phyloP scores from a whole-genome alignment of 2,113 vertebrate genomes.

The Elephantulus edwardii region DNA sequence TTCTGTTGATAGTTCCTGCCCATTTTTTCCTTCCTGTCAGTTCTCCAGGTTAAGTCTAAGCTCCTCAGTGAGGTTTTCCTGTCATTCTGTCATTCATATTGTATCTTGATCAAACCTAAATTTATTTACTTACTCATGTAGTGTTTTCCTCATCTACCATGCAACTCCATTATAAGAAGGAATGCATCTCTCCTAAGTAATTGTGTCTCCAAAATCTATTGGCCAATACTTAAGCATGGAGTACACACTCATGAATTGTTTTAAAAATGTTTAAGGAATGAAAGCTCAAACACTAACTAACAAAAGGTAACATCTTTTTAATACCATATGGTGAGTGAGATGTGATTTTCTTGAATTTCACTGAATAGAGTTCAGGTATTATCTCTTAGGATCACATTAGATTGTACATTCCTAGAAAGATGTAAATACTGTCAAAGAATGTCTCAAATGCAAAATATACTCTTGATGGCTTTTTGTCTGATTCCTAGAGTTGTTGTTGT shows the following conservation, averaged over 20 bases:
- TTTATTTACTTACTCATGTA: not conserved
- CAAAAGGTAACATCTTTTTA: constrained; percentile 3
- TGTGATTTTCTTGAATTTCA: too few species aligned
- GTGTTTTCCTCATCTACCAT: not conserved
- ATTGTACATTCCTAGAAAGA: constrained; percentile 10
- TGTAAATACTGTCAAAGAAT: constrained; percentile 18
- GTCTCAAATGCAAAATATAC: not conserved
- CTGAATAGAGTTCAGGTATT: too few species aligned
- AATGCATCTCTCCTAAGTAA: not conserved
- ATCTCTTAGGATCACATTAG: constrained; percentile 19
- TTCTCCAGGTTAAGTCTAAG: not conserved
- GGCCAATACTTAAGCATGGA: not conserved
- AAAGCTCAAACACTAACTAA: not conserved
- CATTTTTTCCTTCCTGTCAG: not conserved
- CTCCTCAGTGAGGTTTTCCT: not conserved
- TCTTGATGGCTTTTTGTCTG: constrained; percentile 12
- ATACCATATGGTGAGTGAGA: not conserved
- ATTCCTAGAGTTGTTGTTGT: not conserved
- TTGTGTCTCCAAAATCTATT: not conserved
- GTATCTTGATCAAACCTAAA: not conserved
- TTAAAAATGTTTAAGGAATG: not conserved
- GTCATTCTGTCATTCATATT: not conserved
- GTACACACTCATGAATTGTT: not conserved
- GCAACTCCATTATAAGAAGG: not conserved
- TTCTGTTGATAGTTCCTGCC: not conserved